Evolutionary conservation across 2,888 invertebrate genomes (phyloP), one percentile per base, ranked within the genome.

Genomic region (Euphydryas editha): DNA sequence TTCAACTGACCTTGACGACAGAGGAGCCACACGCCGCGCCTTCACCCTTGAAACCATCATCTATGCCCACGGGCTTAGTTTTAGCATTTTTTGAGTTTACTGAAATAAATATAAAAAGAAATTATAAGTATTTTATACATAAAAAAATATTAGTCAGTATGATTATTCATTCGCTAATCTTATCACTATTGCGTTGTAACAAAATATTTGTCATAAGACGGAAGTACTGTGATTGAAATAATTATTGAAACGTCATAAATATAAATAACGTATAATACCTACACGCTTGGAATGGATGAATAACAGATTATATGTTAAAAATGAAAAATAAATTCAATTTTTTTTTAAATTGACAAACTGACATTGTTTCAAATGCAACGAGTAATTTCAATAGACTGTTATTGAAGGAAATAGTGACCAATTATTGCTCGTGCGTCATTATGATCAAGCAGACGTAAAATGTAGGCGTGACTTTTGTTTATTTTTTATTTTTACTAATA

Each of bases 1-100:
- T n/a, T 60, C 59, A 47, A 82, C 86, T 76, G 61, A 91, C 92
- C 90, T 90, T 91, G 79, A 91, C 87, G 63, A 90, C 81, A 13
- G 91, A 92, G 71, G 75, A 89, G 55, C 89, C 96, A 76, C 96
- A 96, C 57, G 95, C 95, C 51, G 96, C 95, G 36, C 95, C 94
- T 79, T 95, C 95, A 67, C 94, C 93, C 83, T 94, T 94, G 83
- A 95, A 95, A 62, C 95, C 96, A 89, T 96, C 96, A 80, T 96
- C 96, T 0, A 93, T 94, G 6, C 95, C 95, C 49, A 94, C 94
- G 5, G 95, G 94, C 83, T 94, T 94, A 21, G 93, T 86, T 74
- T 93, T 92, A 1, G 83, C 74, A 46, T 87, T 82, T 44, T 81
- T 77, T 0, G 87, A 79, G 67, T 85, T 87, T 8, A 77, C 90